Base-by-base conservation (phyloP, 2,797 vertebrate species). In the Lepilemur ruficaudatus region DNA sequence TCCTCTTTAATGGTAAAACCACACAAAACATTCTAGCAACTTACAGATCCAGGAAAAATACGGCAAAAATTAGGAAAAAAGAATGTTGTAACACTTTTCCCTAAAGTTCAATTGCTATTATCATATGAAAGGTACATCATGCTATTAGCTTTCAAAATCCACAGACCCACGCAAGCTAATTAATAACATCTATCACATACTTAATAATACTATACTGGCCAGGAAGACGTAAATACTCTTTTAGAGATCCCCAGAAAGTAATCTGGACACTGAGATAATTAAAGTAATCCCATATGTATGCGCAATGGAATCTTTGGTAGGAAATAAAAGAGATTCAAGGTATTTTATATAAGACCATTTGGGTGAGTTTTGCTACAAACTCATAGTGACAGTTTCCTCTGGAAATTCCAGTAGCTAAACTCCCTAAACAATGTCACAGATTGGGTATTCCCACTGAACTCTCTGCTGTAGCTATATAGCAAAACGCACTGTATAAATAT, bases 251-350 rank as follows among this genome's bases (percentile, higher is more conserved):
- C 41, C 30, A 84, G 38, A 1, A 92, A 90, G 13, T 78, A 96
- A 87, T 78, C 57, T 75, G 11, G 7, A 38, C 76, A 67, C 25
- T 78, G 18, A 94, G 63, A 90, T 83, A 69, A 91, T 78, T 89
- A 88, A 94, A 93, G 57, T 38, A 87, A 94, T 67, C 79, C 75
- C 20, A n/a, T 84, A 76, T 93, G 73, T 83, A 80, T 84, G 11
- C 6, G 84, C 35, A 93, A n/a, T 43, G 32, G 61, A 38, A 63
- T 72, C 14, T 50, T 79, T 55, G 15, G 17, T 84, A 90, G 55
- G 7, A 85, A 87, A 65, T 93, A 46, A 91, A 93, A 79, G 85
- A 70, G 95, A 88, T 89, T 76, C 46, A 84, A 46, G 14, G 7
- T 48, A 75, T 78, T 95, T 92, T 81, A 92, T 70, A 38, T 76